Conservation (phyloP, 92 coral and sea anemone genomes). For the Meandrina meandrites region DNA sequence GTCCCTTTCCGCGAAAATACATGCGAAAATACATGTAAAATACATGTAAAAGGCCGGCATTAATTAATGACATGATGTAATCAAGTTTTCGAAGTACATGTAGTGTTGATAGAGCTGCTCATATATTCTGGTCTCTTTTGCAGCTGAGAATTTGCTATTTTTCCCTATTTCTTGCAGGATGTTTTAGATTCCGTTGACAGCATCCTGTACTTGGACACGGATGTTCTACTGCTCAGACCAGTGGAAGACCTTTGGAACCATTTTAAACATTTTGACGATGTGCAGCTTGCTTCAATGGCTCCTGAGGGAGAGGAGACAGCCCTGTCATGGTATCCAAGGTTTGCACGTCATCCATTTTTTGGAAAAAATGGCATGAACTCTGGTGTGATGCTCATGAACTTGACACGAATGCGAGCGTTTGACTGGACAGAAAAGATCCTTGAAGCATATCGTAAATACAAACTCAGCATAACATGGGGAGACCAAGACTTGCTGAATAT, state of each 20-base stretch:
- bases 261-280: constrained; percentile 65
- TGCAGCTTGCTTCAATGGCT: constrained; percentile 84
- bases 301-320: constrained; percentile 83
- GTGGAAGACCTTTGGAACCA: constrained; percentile 87
- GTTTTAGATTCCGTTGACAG: constrained; percentile 68
- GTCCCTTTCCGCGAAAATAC: too few species aligned
- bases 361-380: constrained; percentile 95
- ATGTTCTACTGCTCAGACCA: constrained; percentile 80
- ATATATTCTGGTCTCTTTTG: too few species aligned
- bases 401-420: constrained; percentile 78
- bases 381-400: constrained; percentile 96
- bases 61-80: too few species aligned
- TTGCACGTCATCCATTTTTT: constrained; percentile 91
- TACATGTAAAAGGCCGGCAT: too few species aligned
- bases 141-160: too few species aligned
- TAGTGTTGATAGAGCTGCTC: too few species aligned
- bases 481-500: constrained; percentile 93
- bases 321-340: constrained; percentile 85
- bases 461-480: constrained; percentile 82
- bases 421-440: constrained; percentile 69
- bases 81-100: too few species aligned
- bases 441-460: constrained; percentile 77
- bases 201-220: constrained; percentile 91
- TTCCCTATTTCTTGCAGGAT: constrained; percentile 47
- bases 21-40: too few species aligned